These are phyloP conservation scores for Trachelus stipa DNA, from an alignment of 2,888 invertebrate genomes.

Conservation along the genomic window DNA sequence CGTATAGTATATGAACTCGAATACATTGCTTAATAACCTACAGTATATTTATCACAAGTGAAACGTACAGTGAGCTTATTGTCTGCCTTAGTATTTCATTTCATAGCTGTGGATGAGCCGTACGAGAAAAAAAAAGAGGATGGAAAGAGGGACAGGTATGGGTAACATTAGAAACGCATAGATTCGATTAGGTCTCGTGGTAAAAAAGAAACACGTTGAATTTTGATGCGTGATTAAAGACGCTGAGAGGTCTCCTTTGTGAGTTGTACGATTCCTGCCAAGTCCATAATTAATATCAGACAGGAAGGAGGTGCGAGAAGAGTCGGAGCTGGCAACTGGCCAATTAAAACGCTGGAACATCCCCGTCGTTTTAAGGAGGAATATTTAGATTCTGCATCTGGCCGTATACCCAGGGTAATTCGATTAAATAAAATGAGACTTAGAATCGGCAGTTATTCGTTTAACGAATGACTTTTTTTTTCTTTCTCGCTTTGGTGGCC, in stretches of 20 bases:
- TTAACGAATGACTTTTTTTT: neutral
- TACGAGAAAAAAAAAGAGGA: neutral
- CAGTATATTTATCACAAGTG: neutral
- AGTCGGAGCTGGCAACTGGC: neutral
- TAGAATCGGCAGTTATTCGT: neutral
- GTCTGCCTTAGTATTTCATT: neutral
- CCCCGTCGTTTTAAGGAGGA: neutral
- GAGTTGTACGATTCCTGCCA: neutral
- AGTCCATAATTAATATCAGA: neutral
- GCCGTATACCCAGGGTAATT: neutral
- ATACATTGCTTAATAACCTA: neutral
- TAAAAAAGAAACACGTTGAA: neutral
- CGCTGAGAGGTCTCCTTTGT: neutral
- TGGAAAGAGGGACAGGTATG: neutral
- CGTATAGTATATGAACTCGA: neutral
- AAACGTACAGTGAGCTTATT: neutral
- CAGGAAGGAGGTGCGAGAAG: neutral
- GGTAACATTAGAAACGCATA: neutral
- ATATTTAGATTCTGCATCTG: neutral
- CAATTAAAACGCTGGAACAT: neutral
- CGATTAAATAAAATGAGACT: neutral
- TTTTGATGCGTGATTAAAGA: neutral
- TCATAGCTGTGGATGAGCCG: neutral
- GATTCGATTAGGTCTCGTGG: neutral
- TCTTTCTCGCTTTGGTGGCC: neutral